These are phyloP conservation scores for Girardinus metallicus DNA, from an alignment of 2,797 vertebrate genomes.

Conservation along the genomic window DNA sequence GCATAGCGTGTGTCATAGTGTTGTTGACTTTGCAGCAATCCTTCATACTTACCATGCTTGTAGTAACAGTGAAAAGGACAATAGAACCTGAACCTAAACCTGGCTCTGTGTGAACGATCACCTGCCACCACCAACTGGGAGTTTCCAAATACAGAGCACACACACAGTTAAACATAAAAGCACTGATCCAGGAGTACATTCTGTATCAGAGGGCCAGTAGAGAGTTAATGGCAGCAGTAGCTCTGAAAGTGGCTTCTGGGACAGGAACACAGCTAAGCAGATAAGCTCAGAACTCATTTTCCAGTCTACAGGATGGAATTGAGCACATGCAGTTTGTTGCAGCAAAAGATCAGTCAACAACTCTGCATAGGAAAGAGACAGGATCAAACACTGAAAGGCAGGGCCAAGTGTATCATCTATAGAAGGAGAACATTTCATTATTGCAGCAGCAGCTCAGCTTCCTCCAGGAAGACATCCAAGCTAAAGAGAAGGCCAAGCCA, in stretches of 20 bases:
- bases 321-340: slow-evolving; percentile 1
- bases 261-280: not conserved
- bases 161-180: not conserved
- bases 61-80: not conserved
- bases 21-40: not conserved
- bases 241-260: not conserved
- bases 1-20: not conserved
- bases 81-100: too few relatives aligned
- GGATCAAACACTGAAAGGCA: not conserved
- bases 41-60: not conserved
- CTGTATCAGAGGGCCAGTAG: not conserved
- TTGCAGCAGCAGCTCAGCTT: not conserved
- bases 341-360: not conserved
- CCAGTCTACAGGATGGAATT: not conserved
- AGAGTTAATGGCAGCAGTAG: not conserved
- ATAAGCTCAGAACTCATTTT: not conserved
- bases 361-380: not conserved
- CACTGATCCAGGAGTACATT: not conserved
- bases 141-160: not conserved
- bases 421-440: not conserved
- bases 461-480: not conserved
- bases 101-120: not conserved
- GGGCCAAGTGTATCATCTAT: not conserved
- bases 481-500: not conserved
- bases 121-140: not conserved